Percentiles rank a stretch among this genome's conserved stretches.
Conservation (phyloP, 2,888 invertebrate species). For the Argyresthia albistria region DNA sequence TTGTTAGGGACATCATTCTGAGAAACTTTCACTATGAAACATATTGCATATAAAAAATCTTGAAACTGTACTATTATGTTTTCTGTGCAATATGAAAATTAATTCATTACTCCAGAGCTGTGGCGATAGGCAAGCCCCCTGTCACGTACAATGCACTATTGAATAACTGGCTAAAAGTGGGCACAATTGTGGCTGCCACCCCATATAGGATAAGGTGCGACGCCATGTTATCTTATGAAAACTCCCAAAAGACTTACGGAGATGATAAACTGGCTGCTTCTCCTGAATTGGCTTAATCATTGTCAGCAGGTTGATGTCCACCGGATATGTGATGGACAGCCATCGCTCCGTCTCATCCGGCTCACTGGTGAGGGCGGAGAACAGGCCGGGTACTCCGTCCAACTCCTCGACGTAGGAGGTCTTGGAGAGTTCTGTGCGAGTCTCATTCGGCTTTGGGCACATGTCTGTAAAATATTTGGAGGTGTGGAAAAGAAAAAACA, state of each 20-base stretch:
- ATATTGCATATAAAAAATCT: too few relatives aligned
- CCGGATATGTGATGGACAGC: conserved; percentile 87
- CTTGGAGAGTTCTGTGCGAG: conserved; percentile 81
- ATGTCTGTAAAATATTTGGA: conserved; percentile 76
- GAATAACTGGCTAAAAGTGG: too few relatives aligned
- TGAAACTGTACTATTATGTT: too few relatives aligned
- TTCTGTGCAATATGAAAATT: too few relatives aligned
- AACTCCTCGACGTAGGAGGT: conserved; percentile 89
- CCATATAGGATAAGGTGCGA: too few relatives aligned
- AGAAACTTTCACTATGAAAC: too few relatives aligned
- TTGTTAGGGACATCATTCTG: too few relatives aligned
- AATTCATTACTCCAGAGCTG: too few relatives aligned
- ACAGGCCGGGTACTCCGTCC: conserved; percentile 86
- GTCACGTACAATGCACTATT: too few relatives aligned
- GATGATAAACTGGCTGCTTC: conserved; percentile 79
- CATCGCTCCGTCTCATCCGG: conserved; percentile 84
- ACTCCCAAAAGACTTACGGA: conserved; percentile 71
- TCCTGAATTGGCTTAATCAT: conserved; percentile 46
- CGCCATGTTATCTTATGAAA: too few relatives aligned
- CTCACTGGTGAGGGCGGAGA: conserved; percentile 85
- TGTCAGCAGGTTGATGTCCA: conserved; percentile 77
- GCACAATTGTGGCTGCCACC: too few relatives aligned
- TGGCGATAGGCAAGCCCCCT: too few relatives aligned
- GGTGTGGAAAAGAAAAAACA: neutral
- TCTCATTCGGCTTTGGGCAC: conserved; percentile 89